These are phyloP conservation scores for Anguilla pacifica DNA, from an alignment of 2,797 vertebrate genomes.

Conservation along the genomic window DNA sequence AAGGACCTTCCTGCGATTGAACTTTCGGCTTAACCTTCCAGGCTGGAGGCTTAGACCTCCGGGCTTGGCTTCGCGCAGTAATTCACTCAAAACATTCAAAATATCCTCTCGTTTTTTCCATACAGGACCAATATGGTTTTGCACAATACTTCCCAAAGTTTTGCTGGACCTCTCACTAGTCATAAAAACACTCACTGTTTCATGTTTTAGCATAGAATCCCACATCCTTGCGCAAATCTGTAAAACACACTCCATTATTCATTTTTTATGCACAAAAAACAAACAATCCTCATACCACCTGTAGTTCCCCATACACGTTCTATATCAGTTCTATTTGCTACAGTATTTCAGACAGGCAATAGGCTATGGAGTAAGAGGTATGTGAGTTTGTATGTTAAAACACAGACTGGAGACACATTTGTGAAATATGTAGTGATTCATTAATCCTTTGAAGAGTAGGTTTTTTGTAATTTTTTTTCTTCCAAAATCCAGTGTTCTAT, in stretches of 20 bases:
- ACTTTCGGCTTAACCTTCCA: neutral
- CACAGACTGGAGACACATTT: neutral
- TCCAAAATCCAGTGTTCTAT: no score
- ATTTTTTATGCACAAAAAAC: no score
- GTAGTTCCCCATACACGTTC: no score
- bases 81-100: neutral
- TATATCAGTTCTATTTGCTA: no score
- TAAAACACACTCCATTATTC: no score
- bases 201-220: neutral
- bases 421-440: neutral
- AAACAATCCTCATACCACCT: no score
- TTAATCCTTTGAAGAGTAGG: neutral
- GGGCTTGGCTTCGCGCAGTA: neutral
- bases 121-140: neutral
- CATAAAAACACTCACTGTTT: neutral
- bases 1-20: neutral
- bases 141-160: neutral
- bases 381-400: neutral
- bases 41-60: neutral
- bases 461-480: no score
- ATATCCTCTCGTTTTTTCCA: neutral
- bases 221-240: neutral
- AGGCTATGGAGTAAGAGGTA: neutral
- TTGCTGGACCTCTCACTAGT: neutral
- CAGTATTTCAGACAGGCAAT: no score